Evolutionary conservation across 1,140 invertebrate genomes (phyloP).

Genomic region (Drosophila trapezifrons): DNA sequence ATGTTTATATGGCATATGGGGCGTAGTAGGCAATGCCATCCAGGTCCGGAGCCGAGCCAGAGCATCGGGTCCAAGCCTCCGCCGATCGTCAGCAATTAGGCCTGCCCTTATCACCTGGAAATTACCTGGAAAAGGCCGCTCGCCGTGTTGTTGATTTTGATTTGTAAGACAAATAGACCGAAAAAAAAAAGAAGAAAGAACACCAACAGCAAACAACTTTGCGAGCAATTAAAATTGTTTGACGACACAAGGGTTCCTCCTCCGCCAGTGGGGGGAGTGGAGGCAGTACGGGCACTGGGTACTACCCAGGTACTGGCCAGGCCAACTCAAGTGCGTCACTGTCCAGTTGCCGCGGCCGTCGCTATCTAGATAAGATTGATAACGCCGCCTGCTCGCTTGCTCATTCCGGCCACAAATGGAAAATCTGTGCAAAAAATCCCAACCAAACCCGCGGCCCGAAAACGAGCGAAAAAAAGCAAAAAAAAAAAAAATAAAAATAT

Average conservation of each 20-base stretch:
- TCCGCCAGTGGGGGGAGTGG: background rate
- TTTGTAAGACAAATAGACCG: conserved; percentile 74
- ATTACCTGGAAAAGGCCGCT: conserved; percentile 22
- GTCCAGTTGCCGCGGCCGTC: conserved; percentile 50
- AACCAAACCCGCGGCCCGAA: conserved; percentile 15
- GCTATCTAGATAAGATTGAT: conserved; percentile 76
- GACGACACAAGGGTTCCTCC: conserved; percentile 36
- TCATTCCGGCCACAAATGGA: conserved; percentile 43
- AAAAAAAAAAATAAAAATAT: no score
- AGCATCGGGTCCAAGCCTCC: conserved; percentile 31
- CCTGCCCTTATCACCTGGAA: conserved; percentile 41
- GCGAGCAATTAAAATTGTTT: conserved; percentile 79
- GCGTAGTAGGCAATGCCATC: background rate
- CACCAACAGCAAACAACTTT: conserved; percentile 75
- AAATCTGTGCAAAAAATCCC: conserved; percentile 64
- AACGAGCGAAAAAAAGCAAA: conserved; percentile 45
- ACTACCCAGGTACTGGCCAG: conserved; percentile 31
- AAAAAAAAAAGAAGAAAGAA: conserved; percentile 43
- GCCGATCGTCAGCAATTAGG: conserved; percentile 47
- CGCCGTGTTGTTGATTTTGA: conserved; percentile 59
- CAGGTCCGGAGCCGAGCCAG: conserved; percentile 4
- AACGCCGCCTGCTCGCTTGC: conserved; percentile 44
- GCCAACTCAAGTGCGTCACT: conserved; percentile 71
- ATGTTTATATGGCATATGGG: conserved; percentile 7
- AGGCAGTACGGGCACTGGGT: background rate